Percentiles rank a stretch among this genome's conserved stretches.
Evolutionary conservation across 2,113 vertebrate species (phyloP).

Genomic region (Mus spicilegus): DNA sequence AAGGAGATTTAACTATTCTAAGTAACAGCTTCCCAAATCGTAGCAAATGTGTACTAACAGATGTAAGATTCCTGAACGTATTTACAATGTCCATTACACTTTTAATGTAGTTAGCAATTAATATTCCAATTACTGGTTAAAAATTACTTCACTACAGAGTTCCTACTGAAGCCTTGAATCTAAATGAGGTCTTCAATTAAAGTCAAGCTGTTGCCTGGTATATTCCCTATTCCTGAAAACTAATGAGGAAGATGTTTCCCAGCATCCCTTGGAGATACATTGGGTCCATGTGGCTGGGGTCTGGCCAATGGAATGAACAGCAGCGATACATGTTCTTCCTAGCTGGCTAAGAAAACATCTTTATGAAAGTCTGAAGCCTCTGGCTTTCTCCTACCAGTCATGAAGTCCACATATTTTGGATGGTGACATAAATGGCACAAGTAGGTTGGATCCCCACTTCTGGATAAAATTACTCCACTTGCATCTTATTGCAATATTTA

Average conservation of each 20-base stretch:
- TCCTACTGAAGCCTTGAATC: not conserved
- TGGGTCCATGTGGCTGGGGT: not conserved
- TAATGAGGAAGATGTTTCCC: not conserved
- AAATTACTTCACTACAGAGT: not conserved
- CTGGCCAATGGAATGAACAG: not conserved
- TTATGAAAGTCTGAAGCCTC: not conserved
- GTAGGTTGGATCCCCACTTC: not conserved
- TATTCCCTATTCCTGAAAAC: not conserved
- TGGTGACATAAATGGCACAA: not conserved
- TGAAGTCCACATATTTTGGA: not conserved
- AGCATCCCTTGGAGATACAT: not conserved
- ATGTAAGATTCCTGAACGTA: not conserved
- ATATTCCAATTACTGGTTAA: conserved; percentile 54
- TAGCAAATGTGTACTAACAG: not conserved
- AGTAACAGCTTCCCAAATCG: not conserved
- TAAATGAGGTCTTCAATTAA: conserved; percentile 29
- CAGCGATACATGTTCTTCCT: not conserved
- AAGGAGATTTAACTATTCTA: not conserved
- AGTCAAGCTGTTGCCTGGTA: not conserved
- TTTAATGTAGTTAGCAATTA: conserved; percentile 40
- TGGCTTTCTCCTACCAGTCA: not conserved
- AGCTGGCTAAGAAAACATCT: not conserved
- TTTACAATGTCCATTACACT: not conserved
- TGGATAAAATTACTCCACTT: not conserved
- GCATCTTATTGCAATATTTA: not conserved